Conservation (phyloP, 2,888 invertebrate genomes). For the Bombyx huttoni region DNA sequence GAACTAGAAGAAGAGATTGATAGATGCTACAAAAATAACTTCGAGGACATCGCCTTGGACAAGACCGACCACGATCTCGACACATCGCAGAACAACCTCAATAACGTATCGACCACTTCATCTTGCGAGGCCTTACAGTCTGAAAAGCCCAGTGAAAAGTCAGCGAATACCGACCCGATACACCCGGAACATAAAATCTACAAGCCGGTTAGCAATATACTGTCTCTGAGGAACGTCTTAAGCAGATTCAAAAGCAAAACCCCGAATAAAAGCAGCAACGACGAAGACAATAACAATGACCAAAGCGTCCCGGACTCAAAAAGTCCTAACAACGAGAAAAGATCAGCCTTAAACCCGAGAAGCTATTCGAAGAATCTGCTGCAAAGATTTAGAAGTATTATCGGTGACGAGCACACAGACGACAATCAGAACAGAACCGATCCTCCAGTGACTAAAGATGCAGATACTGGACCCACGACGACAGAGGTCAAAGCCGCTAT, state of each 20-base stretch:
- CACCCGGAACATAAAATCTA: slow-evolving; percentile 88
- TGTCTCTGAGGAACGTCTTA: slow-evolving; percentile 71
- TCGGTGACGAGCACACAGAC: slow-evolving; percentile 59
- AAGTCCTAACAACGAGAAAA: slow-evolving; percentile 53
- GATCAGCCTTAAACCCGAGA: slow-evolving; percentile 53
- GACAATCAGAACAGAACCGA: slow-evolving; percentile 42
- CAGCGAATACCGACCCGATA: slow-evolving; percentile 60
- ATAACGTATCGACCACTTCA: slow-evolving; percentile 65
- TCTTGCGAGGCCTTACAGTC: slow-evolving; percentile 67
- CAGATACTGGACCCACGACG: slow-evolving; percentile 17
- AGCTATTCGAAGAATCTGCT: slow-evolving; percentile 61
- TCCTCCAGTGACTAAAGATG: slow-evolving; percentile 12
- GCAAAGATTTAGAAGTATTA: slow-evolving; percentile 63
- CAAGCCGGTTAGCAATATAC: slow-evolving; percentile 72
- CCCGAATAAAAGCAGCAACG: slow-evolving; percentile 51
- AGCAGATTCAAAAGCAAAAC: slow-evolving; percentile 63
- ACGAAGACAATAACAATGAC: slow-evolving; percentile 52
- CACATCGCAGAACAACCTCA: slow-evolving; percentile 57
- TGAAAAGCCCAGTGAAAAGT: slow-evolving; percentile 54
- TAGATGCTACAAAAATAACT: slow-evolving; percentile 63
- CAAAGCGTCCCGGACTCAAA: slow-evolving; percentile 48
- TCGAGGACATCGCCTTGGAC: slow-evolving; percentile 45
- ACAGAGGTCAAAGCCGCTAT: slow-evolving; percentile 52
- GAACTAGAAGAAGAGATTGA: slow-evolving; percentile 67
- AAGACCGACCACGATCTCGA: slow-evolving; percentile 46